Conservation (phyloP, 2,888 invertebrate genomes). For the Tortricodes alternella region DNA sequence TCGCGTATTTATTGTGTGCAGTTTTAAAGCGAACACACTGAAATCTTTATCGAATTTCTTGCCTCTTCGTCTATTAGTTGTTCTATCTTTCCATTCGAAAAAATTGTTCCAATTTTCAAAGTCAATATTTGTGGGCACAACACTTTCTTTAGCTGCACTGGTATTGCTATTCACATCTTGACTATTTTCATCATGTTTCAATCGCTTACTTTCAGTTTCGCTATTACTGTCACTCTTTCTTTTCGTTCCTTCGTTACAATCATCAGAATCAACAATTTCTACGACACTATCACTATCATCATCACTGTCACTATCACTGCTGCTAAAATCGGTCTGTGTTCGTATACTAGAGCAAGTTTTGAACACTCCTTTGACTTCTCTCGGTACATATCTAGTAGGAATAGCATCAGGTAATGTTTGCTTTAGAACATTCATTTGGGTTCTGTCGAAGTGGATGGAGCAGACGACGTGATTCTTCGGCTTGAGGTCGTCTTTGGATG, state of each 20-base stretch:
- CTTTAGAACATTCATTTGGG: neutral
- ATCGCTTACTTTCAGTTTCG: neutral
- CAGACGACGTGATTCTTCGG: neutral
- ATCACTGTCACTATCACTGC: neutral
- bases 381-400: neutral
- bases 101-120: neutral
- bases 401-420: neutral
- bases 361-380: neutral
- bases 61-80: neutral
- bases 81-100: conserved; percentile 7
- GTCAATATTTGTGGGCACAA: neutral
- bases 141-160: neutral
- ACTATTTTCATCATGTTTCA: neutral
- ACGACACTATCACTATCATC: neutral
- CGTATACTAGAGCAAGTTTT: neutral
- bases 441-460: neutral
- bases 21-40: conserved; percentile 2
- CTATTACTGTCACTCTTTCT: neutral
- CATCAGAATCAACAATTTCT: no score
- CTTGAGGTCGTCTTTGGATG: neutral
- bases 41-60: conserved; percentile 1
- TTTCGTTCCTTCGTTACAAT: neutral
- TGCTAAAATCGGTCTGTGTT: conserved; percentile 2
- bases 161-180: neutral
- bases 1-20: conserved; percentile 6